Base-by-base conservation (phyloP, 2,113 vertebrate genomes). In the Ochotona curzoniae region DNA sequence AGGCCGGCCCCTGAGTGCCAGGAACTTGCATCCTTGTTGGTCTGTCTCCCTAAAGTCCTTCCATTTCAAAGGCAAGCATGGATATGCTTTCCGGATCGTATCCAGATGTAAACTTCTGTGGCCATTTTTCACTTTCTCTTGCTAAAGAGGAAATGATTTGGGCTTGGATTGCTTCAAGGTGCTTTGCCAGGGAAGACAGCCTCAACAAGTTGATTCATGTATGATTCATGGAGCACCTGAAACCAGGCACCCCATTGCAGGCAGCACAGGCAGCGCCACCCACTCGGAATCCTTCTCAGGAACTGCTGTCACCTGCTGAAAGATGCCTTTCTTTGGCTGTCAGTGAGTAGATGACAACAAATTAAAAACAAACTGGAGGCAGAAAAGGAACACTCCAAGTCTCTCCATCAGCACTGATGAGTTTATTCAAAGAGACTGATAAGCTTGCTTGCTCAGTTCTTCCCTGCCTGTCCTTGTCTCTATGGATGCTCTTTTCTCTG, bases 151-250 rank as follows among this genome's bases (percentile, higher is more conserved):
- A 90, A 94, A 92, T 38, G 21, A 10, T 32, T 17, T 70, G 20
- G 38, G 88, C 14, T 30, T 35, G 95, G 80, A 89, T 85, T 71
- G 54, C 32, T 18, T 92, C 84, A 90, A 96, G 85, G 64, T 11
- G 5, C 84, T 91, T 0, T 97, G 95, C 93, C 90, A 96, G 94
- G 90, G 32, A 93, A 89, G 88, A 61, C 95, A 94, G 95, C 85
- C 66, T 23, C 6, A 83, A 95, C 97, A 94, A 97, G 94, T 93
- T 94, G 93, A 94, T 92, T 97, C 98, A 94, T 70, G 47, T 10
- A 51, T 20, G 12, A 2, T 49, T 15, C 3, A 47, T 4, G 49
- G 86, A 67, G 21, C 61, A 63, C 54, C 54, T 18, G 54, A 57
- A 57, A 57, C 54, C 0, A 57, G 54, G 54, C 11, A 13, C 54